Evolutionary conservation across 2,113 vertebrate species (phyloP).

Genomic region (Saguinus midas): DNA sequence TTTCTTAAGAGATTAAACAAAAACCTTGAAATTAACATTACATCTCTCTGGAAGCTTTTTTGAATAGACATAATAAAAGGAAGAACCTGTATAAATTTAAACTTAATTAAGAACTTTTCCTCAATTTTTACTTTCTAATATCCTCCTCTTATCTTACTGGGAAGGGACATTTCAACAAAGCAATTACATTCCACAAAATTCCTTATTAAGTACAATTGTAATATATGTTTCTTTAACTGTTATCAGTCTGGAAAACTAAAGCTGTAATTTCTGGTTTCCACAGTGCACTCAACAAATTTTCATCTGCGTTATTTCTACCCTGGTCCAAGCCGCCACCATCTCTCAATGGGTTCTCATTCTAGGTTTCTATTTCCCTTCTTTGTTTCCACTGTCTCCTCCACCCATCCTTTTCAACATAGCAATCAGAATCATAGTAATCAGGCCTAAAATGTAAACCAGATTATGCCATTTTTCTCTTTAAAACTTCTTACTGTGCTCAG

Average conservation of each 20-base stretch:
- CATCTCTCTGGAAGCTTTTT: background rate
- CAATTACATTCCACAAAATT: conserved; percentile 62
- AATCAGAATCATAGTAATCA: background rate
- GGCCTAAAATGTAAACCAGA: background rate
- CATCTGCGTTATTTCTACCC: background rate
- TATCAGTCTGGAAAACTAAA: conserved; percentile 64
- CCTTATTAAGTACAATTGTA: conserved; percentile 60
- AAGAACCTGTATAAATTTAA: conserved; percentile 59
- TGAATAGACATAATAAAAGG: conserved; percentile 45
- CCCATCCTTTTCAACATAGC: background rate
- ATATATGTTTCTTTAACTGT: conserved; percentile 53
- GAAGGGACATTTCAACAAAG: conserved; percentile 63
- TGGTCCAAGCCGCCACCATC: background rate
- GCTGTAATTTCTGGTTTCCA: conserved; percentile 61
- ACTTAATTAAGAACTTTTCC: conserved; percentile 58
- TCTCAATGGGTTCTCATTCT: background rate
- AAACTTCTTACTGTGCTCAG: background rate
- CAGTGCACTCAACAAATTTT: background rate
- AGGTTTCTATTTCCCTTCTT: background rate
- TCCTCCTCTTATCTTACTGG: conserved; percentile 37
- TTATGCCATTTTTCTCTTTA: background rate
- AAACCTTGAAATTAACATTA: conserved; percentile 28
- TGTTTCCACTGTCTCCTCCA: background rate
- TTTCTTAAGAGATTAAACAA: conserved; percentile 42
- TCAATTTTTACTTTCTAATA: conserved; percentile 58